A percentile compares a stretch with the other conserved stretches of the same genome.
Conservation (phyloP, 2,888 invertebrate species). For the Drosophila maculinotata region DNA sequence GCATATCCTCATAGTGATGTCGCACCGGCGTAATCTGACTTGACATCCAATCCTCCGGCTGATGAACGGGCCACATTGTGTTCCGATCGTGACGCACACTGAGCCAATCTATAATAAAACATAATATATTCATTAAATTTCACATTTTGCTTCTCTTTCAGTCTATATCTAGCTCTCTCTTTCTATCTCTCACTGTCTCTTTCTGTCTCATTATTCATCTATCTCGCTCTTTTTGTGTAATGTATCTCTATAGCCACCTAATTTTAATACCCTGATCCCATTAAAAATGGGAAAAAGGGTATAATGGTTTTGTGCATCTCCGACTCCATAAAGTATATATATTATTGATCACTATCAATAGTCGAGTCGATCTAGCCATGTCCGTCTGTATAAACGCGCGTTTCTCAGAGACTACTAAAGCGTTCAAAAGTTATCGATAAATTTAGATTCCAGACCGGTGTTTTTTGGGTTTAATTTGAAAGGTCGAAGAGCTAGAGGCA, state of each 20-base stretch:
- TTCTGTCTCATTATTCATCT: neutral
- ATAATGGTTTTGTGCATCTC: too few relatives aligned
- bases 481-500: too few relatives aligned
- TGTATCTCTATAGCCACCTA: neutral
- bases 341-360: too few relatives aligned
- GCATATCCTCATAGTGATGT: conserved; percentile 84
- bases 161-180: neutral
- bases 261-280: too few relatives aligned
- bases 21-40: conserved; percentile 85
- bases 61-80: conserved; percentile 91
- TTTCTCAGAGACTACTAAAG: too few relatives aligned
- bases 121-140: neutral
- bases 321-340: too few relatives aligned
- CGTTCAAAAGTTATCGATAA: too few relatives aligned
- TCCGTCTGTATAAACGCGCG: too few relatives aligned
- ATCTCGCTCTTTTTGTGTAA: neutral
- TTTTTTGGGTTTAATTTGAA: too few relatives aligned
- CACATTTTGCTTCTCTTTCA: neutral
- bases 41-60: conserved; percentile 88
- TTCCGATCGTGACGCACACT: conserved; percentile 91
- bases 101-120: conserved; percentile 87
- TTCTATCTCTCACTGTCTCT: neutral
- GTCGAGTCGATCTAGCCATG: too few relatives aligned
- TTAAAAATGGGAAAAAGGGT: too few relatives aligned
- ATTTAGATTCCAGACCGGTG: too few relatives aligned